These are phyloP conservation scores for Penaeus indicus DNA, from an alignment of 1,140 invertebrate species.

Conservation along the genomic window DNA sequence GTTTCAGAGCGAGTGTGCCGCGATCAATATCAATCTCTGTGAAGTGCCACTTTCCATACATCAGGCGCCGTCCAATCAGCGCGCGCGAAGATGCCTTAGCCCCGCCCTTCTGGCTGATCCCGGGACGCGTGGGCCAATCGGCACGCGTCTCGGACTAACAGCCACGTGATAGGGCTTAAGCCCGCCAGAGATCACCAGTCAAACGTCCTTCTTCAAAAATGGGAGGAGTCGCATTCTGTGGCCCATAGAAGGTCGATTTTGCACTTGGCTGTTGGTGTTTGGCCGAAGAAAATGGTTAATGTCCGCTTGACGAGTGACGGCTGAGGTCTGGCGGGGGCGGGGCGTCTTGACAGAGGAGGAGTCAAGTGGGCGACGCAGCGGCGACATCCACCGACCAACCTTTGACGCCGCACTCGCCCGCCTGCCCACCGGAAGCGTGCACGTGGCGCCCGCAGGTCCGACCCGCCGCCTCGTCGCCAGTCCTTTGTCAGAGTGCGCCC, in stretches of 20 bases:
- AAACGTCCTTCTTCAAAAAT: conserved; percentile 58
- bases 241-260: conserved; percentile 5
- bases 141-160: conserved; percentile 48
- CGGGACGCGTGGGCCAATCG: conserved; percentile 47
- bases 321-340: conserved; percentile 57
- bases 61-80: conserved; percentile 63
- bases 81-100: conserved; percentile 46
- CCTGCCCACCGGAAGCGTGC: conserved; percentile 37
- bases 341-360: conserved; percentile 64
- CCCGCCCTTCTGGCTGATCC: conserved; percentile 60
- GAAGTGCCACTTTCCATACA: conserved; percentile 66
- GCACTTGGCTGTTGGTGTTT: neutral
- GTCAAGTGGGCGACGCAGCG: conserved; percentile 63
- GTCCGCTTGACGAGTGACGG: conserved; percentile 37
- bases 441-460: conserved; percentile 20
- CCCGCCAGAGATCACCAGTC: conserved; percentile 65
- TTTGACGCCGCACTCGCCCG: conserved; percentile 55
- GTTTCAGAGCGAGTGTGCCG: conserved; percentile 64
- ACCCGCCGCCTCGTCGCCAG: neutral
- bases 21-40: conserved; percentile 65
- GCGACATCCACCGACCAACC: conserved; percentile 61
- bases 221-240: conserved; percentile 43
- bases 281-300: conserved; percentile 45
- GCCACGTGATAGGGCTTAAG: conserved; percentile 63
- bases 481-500: conserved; percentile 1